Evolutionary conservation across 2,113 vertebrate species (phyloP).

Genomic region (Siniperca chuatsi): DNA sequence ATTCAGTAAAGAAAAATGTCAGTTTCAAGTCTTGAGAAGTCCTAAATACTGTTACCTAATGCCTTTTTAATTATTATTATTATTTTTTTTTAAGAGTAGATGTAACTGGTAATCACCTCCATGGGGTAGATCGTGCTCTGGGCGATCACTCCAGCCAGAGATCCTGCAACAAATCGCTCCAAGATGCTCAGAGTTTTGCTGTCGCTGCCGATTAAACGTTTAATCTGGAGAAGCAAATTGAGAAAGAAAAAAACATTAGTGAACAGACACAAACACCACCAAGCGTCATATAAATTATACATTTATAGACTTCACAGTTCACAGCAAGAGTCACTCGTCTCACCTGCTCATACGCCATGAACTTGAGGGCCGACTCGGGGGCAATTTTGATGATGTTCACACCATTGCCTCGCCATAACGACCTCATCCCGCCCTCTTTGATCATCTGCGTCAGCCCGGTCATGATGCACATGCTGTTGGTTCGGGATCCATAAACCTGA

Average conservation of each 20-base stretch:
- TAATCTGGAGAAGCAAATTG: slow-evolving; percentile 84
- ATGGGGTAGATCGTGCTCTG: slow-evolving; percentile 98
- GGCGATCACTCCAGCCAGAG: slow-evolving; percentile 92
- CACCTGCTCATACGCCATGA: slow-evolving; percentile 99
- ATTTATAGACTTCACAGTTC: too few relatives aligned
- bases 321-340: accelerated
- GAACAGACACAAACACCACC: accelerated
- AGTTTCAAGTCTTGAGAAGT: not conserved
- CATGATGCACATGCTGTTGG: slow-evolving; percentile 95
- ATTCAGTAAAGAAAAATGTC: not conserved
- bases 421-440: slow-evolving; percentile 90
- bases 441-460: slow-evolving; percentile 94
- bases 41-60: accelerated
- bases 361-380: slow-evolving; percentile 95
- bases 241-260: not conserved
- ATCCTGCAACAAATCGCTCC: slow-evolving; percentile 92
- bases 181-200: slow-evolving; percentile 89
- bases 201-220: slow-evolving; percentile 90
- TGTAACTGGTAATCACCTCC: slow-evolving; percentile 87
- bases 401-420: slow-evolving; percentile 94
- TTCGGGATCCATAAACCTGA: slow-evolving; percentile 94
- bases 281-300: accelerated
- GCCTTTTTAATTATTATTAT: too few relatives aligned
- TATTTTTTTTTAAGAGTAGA: not conserved
- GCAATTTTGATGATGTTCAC: slow-evolving; percentile 96